Conservation (phyloP, 1,140 invertebrate species). For the Cylas formicarius region DNA sequence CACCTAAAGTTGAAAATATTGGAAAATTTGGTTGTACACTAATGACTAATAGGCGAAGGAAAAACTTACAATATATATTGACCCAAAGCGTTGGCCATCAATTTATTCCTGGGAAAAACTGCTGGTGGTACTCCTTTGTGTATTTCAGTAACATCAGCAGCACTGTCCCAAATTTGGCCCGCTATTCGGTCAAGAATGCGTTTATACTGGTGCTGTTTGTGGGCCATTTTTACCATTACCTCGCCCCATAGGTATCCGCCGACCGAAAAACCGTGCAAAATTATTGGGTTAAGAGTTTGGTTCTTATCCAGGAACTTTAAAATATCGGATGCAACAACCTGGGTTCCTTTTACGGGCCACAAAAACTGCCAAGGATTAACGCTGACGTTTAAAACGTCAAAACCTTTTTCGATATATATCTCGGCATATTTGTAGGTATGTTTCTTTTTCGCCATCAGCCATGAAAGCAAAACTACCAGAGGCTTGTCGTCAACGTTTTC, state of each 20-base stretch:
- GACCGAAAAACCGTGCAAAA: conserved; percentile 84
- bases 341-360: conserved; percentile 69
- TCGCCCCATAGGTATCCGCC: conserved; percentile 82
- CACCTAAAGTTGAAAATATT: no score
- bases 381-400: conserved; percentile 75
- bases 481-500: conserved; percentile 49
- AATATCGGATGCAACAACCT: conserved; percentile 62
- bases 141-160: conserved; percentile 75
- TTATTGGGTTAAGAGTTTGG: conserved; percentile 53
- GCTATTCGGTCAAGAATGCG: conserved; percentile 60
- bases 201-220: conserved; percentile 54
- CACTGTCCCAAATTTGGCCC: conserved; percentile 81
- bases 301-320: conserved; percentile 63
- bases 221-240: conserved; percentile 56
- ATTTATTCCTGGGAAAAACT: conserved; percentile 68
- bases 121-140: conserved; percentile 68
- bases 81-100: conserved; percentile 61
- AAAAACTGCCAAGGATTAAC: conserved; percentile 74
- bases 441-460: conserved; percentile 73
- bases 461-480: conserved; percentile 62
- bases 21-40: no score
- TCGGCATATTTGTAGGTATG: conserved; percentile 77
- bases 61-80: conserved; percentile 68
- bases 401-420: conserved; percentile 74
- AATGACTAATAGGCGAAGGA: no score